Evolutionary conservation across 2,113 vertebrate genomes (phyloP), one percentile per base, ranked within the genome.

Genomic region (Choloepus hoffmanni): DNA sequence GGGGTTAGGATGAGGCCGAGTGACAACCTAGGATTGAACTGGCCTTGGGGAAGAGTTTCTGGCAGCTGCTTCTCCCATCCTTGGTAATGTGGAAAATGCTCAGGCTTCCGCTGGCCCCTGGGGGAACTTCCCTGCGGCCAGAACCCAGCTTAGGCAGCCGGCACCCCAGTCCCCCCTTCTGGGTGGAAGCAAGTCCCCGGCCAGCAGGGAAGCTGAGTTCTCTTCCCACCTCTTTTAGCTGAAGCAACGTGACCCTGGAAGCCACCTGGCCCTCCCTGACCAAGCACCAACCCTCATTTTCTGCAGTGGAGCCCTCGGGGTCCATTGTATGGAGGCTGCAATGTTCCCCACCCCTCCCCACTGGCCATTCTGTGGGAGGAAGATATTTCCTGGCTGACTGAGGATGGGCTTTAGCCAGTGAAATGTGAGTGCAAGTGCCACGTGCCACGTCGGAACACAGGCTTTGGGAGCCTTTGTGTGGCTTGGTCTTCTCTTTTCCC

Each of bases 261-360:
- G n/a, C 30, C 18, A 7, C 21, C 28, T 5, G 26, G 2, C 36
- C 16, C 73, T 68, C 21, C 28, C n/a, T 58, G 50, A 18, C n/a
- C 48, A 43, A 18, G 23, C 19, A 3, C 43, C 1, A 30, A 43
- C 28, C 36, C 21, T 12, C 1, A 63, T 19, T 36, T 14, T 45
- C 14, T 28, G 15, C 23, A 0, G 24, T 11, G 4, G 0, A 3
- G n/a, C 1, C 5, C n/a, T 36, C 43, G 24, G 1, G 1, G 67
- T 1, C 0, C 0, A n/a, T 76, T 11, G 0, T 28, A 33, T 53
- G 4, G 23, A 30, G 45, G 36, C 8, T 36, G 4, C 11, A 0
- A 0, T 9, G 72, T 55, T 90, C 63, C 24, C 58, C n/a, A 0
- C 30, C 7, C 53, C 21, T 77, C 23, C 48, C 1, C 50, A 2